phyloP scores from a whole-genome alignment of 2,888 invertebrate genomes.

The Tachystola acroxantha region DNA sequence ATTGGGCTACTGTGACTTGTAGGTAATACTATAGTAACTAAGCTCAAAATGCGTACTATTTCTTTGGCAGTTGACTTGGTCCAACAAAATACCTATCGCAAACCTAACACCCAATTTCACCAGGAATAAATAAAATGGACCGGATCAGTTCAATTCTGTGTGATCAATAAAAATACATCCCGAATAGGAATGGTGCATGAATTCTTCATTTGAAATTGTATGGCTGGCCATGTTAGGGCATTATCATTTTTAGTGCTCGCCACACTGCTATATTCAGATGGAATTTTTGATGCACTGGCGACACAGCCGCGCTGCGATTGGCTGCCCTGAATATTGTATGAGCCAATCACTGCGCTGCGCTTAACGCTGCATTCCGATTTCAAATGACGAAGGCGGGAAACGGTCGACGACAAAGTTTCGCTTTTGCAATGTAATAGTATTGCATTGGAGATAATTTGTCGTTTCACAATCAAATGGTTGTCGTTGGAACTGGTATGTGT shows the following conservation, averaged over 20 bases:
- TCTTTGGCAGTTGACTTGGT: too few relatives aligned
- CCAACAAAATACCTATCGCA: slow-evolving; percentile 21
- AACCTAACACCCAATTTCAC: slow-evolving; percentile 26
- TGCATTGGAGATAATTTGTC: slow-evolving; percentile 52
- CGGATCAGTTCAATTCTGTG: slow-evolving; percentile 51
- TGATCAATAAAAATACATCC: slow-evolving; percentile 70
- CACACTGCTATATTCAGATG: slow-evolving; percentile 76
- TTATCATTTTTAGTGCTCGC: slow-evolving; percentile 79
- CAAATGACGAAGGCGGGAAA: slow-evolving; percentile 72
- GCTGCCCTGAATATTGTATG: slow-evolving; percentile 76
- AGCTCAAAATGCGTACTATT: too few relatives aligned
- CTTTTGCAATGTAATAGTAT: slow-evolving; percentile 54
- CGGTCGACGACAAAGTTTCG: slow-evolving; percentile 52
- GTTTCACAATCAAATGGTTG: slow-evolving; percentile 51
- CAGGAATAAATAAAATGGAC: slow-evolving; percentile 68
- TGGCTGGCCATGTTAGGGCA: slow-evolving; percentile 71
- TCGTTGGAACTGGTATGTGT: slow-evolving; percentile 8
- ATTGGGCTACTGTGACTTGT: too few relatives aligned
- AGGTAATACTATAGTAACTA: too few relatives aligned
- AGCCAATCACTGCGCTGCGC: slow-evolving; percentile 73
- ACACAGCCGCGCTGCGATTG: slow-evolving; percentile 73
- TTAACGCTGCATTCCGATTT: slow-evolving; percentile 76
- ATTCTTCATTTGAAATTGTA: slow-evolving; percentile 77
- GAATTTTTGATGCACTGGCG: slow-evolving; percentile 79
- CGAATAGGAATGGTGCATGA: slow-evolving; percentile 66